Base-by-base conservation (phyloP, 2,113 vertebrate genomes). In the Lampris megalopsis region DNA sequence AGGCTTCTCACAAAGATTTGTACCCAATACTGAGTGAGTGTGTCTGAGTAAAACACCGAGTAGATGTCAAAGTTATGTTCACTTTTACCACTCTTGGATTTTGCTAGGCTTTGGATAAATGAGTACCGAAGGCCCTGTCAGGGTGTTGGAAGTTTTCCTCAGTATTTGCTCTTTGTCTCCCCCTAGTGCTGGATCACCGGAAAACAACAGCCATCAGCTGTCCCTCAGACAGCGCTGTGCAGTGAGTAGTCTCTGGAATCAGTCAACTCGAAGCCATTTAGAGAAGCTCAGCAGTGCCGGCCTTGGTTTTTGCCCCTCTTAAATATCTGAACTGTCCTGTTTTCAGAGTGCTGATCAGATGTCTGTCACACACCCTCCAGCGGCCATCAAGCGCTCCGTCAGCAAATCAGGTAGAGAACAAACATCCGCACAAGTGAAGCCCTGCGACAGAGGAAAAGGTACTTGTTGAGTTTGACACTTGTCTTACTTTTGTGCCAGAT, bases 341-440 rank as follows among this genome's bases (percentile, higher is more conserved):
- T 13, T 0, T 6, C 40, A 95, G 94, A 95, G 92, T n/a, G 87
- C 84, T 1, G 94, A 94, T 9, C 93, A 92, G 68, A 83, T 87
- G 83, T 80, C 59, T 70, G 6, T 59, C 0, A 58, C 8, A 37
- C 49, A 77, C 64, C 70, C 82, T 0, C 6, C 85, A 0, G 9
- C 38, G 0, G 52, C 66, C 3, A 63, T 92, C 0, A 91, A 91
- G 1, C 92, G 88, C 64, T 93, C 92, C 38, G 60, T 37, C 77
- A 94, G 93, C 81, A 85, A 87, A 80, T 76, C 85, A 89, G 93
- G 92, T 94, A 73, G 4, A 0, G 6, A 65, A 56, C 47, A 47
- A 65, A 57, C 58, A 49, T 13, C 36, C 52, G 38, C 36, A 62
- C 24, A 42, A 36, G 41, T 56, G 2, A 2, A 43, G 8, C 5